Percentiles rank a stretch among this genome's conserved stretches.
phyloP scores from a whole-genome alignment of 2,888 invertebrate genomes.

The Parascotia fuliginaria region DNA sequence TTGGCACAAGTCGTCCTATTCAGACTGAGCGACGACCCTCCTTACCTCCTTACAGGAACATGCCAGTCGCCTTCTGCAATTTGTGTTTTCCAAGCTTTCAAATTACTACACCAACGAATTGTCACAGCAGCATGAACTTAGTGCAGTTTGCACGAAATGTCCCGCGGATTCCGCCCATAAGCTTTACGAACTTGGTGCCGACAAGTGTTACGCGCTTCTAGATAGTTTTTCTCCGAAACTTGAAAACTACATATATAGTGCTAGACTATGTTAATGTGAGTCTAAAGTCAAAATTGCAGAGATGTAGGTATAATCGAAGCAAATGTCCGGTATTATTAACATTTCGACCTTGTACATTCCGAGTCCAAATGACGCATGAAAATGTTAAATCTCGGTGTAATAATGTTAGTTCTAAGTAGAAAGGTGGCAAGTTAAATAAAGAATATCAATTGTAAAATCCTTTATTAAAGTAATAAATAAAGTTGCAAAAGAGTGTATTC shows the following conservation, averaged over 20 bases:
- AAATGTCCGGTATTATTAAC: not conserved
- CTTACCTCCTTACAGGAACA: no score
- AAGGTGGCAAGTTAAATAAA: slow-evolving; percentile 16
- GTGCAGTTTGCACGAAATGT: no score
- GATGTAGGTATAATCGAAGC: not conserved
- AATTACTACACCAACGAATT: no score
- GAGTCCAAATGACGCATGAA: not conserved
- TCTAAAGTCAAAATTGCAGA: not conserved
- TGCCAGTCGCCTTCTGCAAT: no score
- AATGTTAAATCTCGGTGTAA: not conserved
- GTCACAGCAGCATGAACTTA: no score
- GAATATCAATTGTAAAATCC: slow-evolving; percentile 66
- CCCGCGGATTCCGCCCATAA: no score
- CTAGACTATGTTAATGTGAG: not conserved
- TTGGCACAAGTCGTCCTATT: no score
- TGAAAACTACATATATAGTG: not conserved
- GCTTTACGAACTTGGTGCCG: no score
- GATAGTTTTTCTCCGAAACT: no score
- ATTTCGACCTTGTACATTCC: not conserved
- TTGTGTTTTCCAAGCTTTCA: no score
- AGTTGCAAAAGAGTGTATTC: slow-evolving; percentile 77
- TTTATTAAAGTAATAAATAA: slow-evolving; percentile 85
- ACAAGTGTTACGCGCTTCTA: no score
- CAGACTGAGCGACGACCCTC: no score
- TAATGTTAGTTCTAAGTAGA: not conserved